These are phyloP conservation scores for Anguilla marmorata DNA, from an alignment of 2,797 vertebrate genomes.

Conservation along the genomic window DNA sequence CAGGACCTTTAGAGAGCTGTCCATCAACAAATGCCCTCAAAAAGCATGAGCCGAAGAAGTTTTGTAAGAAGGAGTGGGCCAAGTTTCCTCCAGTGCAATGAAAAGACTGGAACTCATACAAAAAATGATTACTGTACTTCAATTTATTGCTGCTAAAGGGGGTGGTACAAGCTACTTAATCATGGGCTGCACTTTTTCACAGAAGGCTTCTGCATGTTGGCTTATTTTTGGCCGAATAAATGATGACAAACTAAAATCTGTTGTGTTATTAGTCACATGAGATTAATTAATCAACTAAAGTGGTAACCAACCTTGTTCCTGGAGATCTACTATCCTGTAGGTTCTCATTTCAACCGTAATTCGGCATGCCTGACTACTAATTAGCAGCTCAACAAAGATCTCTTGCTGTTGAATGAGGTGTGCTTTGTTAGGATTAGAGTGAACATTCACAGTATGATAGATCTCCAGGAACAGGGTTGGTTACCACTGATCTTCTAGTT, in stretches of 20 bases:
- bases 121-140: background rate
- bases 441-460: too few relatives aligned
- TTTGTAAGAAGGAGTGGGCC: background rate
- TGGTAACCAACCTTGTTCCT: too few relatives aligned
- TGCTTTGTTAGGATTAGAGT: too few relatives aligned
- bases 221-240: background rate
- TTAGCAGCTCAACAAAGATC: too few relatives aligned
- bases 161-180: background rate
- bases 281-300: background rate
- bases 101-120: background rate
- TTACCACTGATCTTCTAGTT: background rate
- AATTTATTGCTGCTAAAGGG: background rate
- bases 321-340: too few relatives aligned
- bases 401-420: too few relatives aligned
- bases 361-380: too few relatives aligned
- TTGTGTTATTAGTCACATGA: background rate
- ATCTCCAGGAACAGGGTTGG: too few relatives aligned
- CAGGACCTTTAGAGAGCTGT: background rate
- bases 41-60: background rate
- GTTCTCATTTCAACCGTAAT: too few relatives aligned
- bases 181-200: background rate
- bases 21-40: background rate
- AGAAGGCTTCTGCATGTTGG: background rate
- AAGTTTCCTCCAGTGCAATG: background rate
- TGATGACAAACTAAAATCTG: background rate